phyloP scores from a whole-genome alignment of 2,113 vertebrate species.

The Potamarius usumacintae region DNA sequence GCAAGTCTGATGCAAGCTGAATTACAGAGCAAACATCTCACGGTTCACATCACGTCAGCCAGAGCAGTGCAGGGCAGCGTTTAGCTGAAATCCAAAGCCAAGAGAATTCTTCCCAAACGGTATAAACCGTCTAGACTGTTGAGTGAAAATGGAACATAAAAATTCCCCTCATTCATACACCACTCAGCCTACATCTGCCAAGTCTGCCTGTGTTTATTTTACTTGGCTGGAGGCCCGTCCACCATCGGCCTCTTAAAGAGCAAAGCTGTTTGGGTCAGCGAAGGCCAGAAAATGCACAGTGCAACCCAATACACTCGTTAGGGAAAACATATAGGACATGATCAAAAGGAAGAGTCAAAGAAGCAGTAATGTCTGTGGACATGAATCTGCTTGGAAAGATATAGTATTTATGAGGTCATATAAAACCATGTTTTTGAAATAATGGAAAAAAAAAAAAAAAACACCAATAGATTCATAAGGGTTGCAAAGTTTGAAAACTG shows the following conservation, averaged over 20 bases:
- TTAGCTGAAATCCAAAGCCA: slow-evolving; percentile 56
- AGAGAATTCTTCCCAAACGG: slow-evolving; percentile 62
- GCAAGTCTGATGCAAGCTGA: slow-evolving; percentile 27
- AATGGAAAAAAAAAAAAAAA: background rate
- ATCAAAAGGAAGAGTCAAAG: slow-evolving; percentile 46
- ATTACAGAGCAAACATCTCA: slow-evolving; percentile 20
- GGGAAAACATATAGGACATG: slow-evolving; percentile 18
- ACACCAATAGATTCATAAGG: slow-evolving; percentile 26
- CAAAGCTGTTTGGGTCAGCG: slow-evolving; percentile 43
- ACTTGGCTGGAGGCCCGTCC: slow-evolving; percentile 66
- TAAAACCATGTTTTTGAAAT: slow-evolving; percentile 20
- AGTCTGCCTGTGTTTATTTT: slow-evolving; percentile 74
- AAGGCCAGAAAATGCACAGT: slow-evolving; percentile 48
- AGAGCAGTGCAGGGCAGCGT: slow-evolving; percentile 40
- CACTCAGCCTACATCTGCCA: slow-evolving; percentile 64
- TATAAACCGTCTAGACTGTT: slow-evolving; percentile 73
- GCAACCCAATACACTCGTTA: slow-evolving; percentile 41
- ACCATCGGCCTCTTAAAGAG: slow-evolving; percentile 67
- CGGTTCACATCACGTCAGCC: slow-evolving; percentile 36
- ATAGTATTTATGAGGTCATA: slow-evolving; percentile 32
- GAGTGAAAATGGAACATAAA: slow-evolving; percentile 70
- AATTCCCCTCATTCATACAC: slow-evolving; percentile 64
- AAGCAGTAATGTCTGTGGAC: background rate
- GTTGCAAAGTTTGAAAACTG: background rate
- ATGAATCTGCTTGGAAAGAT: slow-evolving; percentile 14